Evolutionary conservation across 1,140 invertebrate species (phyloP).

Genomic region (Neodiprion pinetum): DNA sequence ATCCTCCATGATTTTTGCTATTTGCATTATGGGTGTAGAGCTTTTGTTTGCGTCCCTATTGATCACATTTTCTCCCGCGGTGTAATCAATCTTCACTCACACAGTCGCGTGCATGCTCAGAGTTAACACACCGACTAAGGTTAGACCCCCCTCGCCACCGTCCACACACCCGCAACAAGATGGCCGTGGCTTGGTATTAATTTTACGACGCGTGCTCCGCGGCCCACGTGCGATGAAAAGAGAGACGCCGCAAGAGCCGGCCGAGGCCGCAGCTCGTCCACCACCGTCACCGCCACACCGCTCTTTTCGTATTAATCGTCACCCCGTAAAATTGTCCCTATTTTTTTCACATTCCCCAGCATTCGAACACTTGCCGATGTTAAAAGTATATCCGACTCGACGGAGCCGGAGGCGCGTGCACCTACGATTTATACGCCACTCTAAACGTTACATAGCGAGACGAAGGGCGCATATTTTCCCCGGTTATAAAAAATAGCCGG

Average conservation of each 20-base stretch:
- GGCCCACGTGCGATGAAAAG: slow-evolving; percentile 7
- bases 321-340: background rate
- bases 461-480: too few species aligned
- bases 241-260: too few species aligned
- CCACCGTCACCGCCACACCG: background rate
- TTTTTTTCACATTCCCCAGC: background rate
- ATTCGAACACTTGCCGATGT: too few species aligned
- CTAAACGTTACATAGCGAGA: too few species aligned
- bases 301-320: background rate
- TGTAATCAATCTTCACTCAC: slow-evolving; percentile 62
- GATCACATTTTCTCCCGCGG: slow-evolving; percentile 61
- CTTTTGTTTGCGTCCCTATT: slow-evolving; percentile 61
- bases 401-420: too few species aligned
- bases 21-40: slow-evolving; percentile 51
- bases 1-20: slow-evolving; percentile 56
- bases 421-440: too few species aligned
- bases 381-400: too few species aligned
- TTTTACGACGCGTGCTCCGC: slow-evolving; percentile 39
- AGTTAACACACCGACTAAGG: background rate
- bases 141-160: slow-evolving; percentile 26
- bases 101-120: slow-evolving; percentile 31
- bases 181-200: slow-evolving; percentile 56
- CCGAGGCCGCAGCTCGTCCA: background rate
- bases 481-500: too few species aligned
- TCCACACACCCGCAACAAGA: slow-evolving; percentile 47